A percentile compares a stretch with the other conserved stretches of the same genome.
phyloP scores from a whole-genome alignment of 2,113 vertebrate species.

The Dicaeum eximium region DNA sequence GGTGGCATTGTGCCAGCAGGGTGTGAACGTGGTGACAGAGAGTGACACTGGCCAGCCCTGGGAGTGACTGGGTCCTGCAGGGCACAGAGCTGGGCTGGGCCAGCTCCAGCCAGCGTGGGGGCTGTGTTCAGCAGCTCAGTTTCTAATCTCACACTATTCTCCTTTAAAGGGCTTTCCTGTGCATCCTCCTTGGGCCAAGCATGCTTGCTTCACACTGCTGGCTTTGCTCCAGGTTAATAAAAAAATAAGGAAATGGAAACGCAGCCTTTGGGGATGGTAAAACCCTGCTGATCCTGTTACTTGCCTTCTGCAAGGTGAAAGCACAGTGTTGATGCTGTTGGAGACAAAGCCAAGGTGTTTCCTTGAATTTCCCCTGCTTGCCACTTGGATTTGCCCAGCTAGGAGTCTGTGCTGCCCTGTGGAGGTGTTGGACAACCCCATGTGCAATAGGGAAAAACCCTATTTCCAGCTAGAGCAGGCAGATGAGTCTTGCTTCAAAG shows the following conservation, averaged over 20 bases:
- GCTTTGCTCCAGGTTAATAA: conserved; percentile 22
- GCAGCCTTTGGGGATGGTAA: conserved; percentile 36
- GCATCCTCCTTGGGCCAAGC: neutral
- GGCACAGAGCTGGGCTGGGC: neutral
- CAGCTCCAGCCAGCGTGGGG: fast-evolving
- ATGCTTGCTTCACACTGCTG: neutral
- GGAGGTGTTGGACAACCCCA: neutral
- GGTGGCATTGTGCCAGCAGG: neutral
- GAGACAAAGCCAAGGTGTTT: neutral
- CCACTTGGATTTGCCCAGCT: neutral
- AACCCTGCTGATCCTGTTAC: neutral
- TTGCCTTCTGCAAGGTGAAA: neutral
- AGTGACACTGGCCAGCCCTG: fast-evolving
- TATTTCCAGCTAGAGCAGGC: neutral
- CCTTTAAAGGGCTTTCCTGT: neutral
- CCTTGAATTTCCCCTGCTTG: neutral
- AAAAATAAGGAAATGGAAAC: conserved; percentile 2
- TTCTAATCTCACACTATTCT: neutral
- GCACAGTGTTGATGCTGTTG: neutral
- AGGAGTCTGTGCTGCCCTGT: neutral
- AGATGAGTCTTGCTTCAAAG: neutral
- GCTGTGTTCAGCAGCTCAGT: neutral
- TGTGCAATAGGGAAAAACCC: neutral
- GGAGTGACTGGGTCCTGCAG: neutral
- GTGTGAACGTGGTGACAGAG: fast-evolving